Percentiles rank a stretch among this genome's conserved stretches.
phyloP scores from a whole-genome alignment of 1,140 invertebrate genomes.

The Heterodera carotae region DNA sequence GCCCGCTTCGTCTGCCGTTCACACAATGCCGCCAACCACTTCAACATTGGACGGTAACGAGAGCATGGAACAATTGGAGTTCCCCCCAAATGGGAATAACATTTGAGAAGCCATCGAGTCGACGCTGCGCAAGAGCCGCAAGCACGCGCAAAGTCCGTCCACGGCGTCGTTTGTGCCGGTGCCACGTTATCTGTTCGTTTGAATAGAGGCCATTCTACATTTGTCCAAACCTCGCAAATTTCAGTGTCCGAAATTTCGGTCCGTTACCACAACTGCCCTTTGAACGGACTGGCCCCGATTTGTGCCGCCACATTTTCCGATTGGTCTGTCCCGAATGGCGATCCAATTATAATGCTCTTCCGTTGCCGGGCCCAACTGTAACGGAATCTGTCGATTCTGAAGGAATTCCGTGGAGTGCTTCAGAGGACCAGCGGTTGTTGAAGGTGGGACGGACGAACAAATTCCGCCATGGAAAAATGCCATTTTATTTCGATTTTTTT shows the following conservation, averaged over 20 bases:
- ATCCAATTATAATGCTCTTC: conserved; percentile 5
- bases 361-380: background rate
- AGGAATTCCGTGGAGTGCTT: conserved; percentile 32
- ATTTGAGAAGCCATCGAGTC: conserved; percentile 31
- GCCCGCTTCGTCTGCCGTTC: background rate
- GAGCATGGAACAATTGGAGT: background rate
- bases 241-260: conserved; percentile 9
- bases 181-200: conserved; percentile 23
- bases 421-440: conserved; percentile 32
- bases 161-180: background rate
- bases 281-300: background rate
- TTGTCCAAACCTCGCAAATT: no score
- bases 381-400: conserved; percentile 33
- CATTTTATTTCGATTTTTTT: background rate
- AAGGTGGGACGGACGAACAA: conserved; percentile 25
- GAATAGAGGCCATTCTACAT: no score
- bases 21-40: background rate
- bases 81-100: background rate
- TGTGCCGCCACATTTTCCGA: conserved; percentile 11
- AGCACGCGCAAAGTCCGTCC: conserved; percentile 15
- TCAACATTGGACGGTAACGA: background rate
- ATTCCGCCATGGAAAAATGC: no score
- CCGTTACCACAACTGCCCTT: conserved; percentile 7
- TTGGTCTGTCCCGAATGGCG: conserved; percentile 28
- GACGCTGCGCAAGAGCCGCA: conserved; percentile 28